Base-by-base conservation (phyloP, 1,140 invertebrate species). In the Diabrotica undecimpunctata region DNA sequence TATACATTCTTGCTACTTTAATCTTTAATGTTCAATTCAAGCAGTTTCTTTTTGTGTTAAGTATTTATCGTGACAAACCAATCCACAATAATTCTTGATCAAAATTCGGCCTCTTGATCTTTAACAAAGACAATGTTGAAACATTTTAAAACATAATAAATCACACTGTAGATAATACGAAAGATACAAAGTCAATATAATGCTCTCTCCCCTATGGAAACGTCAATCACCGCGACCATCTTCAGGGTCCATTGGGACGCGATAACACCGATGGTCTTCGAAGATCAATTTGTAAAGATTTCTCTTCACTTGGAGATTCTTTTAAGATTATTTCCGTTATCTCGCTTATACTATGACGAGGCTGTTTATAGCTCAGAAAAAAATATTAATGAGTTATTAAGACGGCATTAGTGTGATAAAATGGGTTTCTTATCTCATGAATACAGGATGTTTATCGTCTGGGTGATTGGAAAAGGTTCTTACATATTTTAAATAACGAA, bases 251-350 rank as follows among this genome's bases (percentile, higher is more conserved):
- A 46, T 6, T 46, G 41, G 41, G 41, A 46, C 41, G 8, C 41
- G 41, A 46, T 46, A 46, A 46, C 41, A 46, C 8, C 41, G 41
- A 46, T 46, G 41, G 41, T 46, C 41, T 46, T 46, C 41, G n/a
- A 46, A 46, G 41, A 46, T 46, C 41, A 46, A 46, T 46, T 46
- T 46, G 41, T 46, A 46, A 46, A 46, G 41, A 46, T 46, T 46
- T 46, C 41, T 46, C 41, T 46, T 46, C 8, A n/a, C 41, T 10
- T 46, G 8, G n/a, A 46, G 41, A 46, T 46, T 46, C 41, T 46
- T 46, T 46, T 46, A 46, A 46, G 41, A 46, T 46, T 46, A 46
- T 46, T 6, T 46, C 41, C 41, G 41, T 46, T 46, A 46, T 46
- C 41, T 46, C n/a, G 41, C 8, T 46, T n/a, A n/a, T 46, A 46